Percentiles rank a stretch among this genome's conserved stretches.
Conservation (phyloP, 2,113 vertebrate genomes). For the Aspidoscelis tigris region DNA sequence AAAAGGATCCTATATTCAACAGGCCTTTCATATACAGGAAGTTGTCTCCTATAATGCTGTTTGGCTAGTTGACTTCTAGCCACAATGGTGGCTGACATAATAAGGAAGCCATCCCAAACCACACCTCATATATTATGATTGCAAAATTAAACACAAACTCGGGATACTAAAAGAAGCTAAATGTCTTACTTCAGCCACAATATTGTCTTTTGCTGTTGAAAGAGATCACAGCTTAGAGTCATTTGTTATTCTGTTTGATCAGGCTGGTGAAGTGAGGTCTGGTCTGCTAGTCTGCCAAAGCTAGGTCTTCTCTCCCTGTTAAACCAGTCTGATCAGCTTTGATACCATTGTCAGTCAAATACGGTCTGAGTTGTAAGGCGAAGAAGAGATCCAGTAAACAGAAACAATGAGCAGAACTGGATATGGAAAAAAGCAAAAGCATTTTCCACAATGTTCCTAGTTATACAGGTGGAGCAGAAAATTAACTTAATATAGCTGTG, state of each 20-base stretch:
- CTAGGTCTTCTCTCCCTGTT: background rate
- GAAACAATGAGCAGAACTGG: background rate
- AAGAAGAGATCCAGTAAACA: background rate
- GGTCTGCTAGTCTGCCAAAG: too few species aligned
- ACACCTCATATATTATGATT: conserved; percentile 17
- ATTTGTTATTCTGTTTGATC: background rate
- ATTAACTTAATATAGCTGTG: background rate
- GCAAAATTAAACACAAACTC: conserved; percentile 24
- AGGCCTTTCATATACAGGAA: conserved; percentile 7
- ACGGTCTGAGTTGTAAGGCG: background rate
- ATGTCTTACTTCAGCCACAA: background rate
- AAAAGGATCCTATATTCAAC: conserved; percentile 17
- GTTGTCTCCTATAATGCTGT: conserved; percentile 37
- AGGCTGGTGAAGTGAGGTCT: background rate
- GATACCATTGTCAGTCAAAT: background rate
- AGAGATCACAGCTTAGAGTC: background rate
- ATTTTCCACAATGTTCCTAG: background rate
- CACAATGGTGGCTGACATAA: background rate
- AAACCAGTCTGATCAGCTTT: background rate
- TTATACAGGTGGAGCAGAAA: background rate
- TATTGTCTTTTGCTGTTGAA: conserved; percentile 15
- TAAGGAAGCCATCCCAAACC: conserved; percentile 25
- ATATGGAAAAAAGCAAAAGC: background rate
- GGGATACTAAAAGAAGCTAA: conserved; percentile 30
- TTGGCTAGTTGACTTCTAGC: conserved; percentile 19